Conservation (phyloP, 1,140 invertebrate species). For the Papilio glaucus region DNA sequence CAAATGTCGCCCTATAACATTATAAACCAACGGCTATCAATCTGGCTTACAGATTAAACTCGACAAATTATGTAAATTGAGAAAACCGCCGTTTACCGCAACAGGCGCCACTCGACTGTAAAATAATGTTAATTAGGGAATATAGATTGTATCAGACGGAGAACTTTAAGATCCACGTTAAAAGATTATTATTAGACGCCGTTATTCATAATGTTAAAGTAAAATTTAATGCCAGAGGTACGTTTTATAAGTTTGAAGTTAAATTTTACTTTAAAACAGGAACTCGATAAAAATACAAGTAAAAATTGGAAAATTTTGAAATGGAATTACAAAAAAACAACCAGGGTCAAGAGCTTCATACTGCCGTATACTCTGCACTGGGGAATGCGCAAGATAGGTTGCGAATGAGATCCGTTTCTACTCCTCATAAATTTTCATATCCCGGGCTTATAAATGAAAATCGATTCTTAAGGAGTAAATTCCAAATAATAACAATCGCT, state of each 20-base stretch:
- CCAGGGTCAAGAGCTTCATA: too few species aligned
- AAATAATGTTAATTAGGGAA: conserved; percentile 13
- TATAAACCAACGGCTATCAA: not conserved
- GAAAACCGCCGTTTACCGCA: conserved; percentile 8
- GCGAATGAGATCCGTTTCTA: too few species aligned
- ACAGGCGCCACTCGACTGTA: not conserved
- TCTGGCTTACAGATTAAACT: conserved; percentile 17
- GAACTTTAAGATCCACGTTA: not conserved
- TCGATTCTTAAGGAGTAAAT: not conserved
- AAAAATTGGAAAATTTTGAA: too few species aligned
- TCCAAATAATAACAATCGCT: not conserved
- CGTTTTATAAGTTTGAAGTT: not conserved
- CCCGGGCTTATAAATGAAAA: not conserved
- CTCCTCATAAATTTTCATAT: too few species aligned
- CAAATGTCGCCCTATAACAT: not conserved
- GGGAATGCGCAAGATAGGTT: too few species aligned
- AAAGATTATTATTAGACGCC: conserved; percentile 1
- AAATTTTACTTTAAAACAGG: too few species aligned
- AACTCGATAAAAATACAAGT: too few species aligned
- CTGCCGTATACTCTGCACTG: too few species aligned
- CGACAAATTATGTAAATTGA: conserved; percentile 20
- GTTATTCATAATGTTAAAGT: not conserved
- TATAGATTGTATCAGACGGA: conserved; percentile 9
- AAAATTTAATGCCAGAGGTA: not conserved
- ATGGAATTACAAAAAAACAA: too few species aligned